Percentiles rank a stretch among this genome's conserved stretches.
Evolutionary conservation across 2,888 invertebrate genomes (phyloP).

Genomic region (Cordilura impudica): DNA sequence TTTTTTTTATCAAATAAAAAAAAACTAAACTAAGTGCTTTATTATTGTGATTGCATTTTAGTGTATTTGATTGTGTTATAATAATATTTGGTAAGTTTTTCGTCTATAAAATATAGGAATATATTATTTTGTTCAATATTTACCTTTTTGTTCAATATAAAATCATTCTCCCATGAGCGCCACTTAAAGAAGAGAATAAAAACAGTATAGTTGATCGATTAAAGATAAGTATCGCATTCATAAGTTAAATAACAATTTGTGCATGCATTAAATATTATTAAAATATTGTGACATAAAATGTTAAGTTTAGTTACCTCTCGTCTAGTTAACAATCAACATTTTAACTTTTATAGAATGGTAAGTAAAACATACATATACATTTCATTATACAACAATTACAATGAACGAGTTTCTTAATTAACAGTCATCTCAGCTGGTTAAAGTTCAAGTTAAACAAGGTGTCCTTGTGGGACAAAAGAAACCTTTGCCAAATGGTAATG

Average conservation of each 20-base stretch:
- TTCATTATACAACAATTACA: neutral
- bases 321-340: neutral
- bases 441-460: constrained; percentile 77
- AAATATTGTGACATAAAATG: constrained; percentile 6
- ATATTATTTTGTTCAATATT: too few relatives aligned
- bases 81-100: too few relatives aligned
- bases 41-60: neutral
- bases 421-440: constrained; percentile 63
- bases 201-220: too few relatives aligned
- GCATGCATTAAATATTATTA: neutral
- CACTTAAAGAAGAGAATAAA: too few relatives aligned
- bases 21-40: neutral
- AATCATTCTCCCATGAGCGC: too few relatives aligned
- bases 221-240: too few relatives aligned
- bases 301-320: neutral
- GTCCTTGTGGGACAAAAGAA: constrained; percentile 78
- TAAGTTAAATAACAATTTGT: neutral
- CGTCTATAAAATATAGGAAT: too few relatives aligned
- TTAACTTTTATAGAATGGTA: constrained; percentile 40
- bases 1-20: neutral
- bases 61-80: too few relatives aligned
- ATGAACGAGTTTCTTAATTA: neutral
- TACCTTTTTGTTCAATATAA: too few relatives aligned
- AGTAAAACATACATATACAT: neutral
- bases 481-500: constrained; percentile 75